Percentiles rank a stretch among this genome's conserved stretches.
These are phyloP conservation scores for Corythoichthys intestinalis DNA, from an alignment of 2,113 vertebrate species.

Conservation along the genomic window DNA sequence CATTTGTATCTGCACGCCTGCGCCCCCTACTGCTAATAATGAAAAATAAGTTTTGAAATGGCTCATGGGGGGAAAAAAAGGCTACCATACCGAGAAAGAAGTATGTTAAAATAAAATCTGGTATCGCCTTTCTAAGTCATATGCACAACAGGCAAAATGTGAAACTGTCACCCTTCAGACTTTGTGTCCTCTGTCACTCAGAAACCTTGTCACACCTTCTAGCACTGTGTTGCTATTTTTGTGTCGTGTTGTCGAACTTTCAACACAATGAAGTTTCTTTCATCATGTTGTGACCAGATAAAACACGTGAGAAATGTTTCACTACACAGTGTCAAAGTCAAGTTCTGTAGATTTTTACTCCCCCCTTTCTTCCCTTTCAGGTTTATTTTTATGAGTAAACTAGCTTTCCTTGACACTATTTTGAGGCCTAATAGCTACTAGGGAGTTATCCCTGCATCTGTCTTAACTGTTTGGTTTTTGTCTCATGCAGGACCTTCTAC, in stretches of 20 bases:
- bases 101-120: not conserved
- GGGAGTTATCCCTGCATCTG: not conserved
- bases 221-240: slow-evolving; percentile 10
- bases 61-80: not conserved
- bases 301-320: slow-evolving; percentile 16
- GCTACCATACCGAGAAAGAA: not conserved
- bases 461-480: not conserved
- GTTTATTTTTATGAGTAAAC: not conserved
- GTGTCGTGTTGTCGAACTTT: slow-evolving; percentile 19
- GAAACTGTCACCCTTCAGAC: not conserved
- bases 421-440: not conserved
- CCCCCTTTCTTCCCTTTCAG: not conserved
- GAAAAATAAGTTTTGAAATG: not conserved
- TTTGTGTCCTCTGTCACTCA: not conserved
- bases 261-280: slow-evolving; percentile 32
- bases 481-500: slow-evolving; percentile 84
- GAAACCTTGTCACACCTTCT: not conserved
- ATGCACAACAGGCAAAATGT: not conserved
- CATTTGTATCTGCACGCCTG: slow-evolving; percentile 11
- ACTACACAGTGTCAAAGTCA: slow-evolving; percentile 7
- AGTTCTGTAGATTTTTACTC: not conserved
- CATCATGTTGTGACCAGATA: slow-evolving; percentile 8
- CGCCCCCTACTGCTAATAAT: slow-evolving; percentile 42
- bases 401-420: not conserved
- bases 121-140: not conserved